These are phyloP conservation scores for Mionectes olivaceus DNA, from an alignment of 2,797 vertebrate genomes.

Conservation along the genomic window DNA sequence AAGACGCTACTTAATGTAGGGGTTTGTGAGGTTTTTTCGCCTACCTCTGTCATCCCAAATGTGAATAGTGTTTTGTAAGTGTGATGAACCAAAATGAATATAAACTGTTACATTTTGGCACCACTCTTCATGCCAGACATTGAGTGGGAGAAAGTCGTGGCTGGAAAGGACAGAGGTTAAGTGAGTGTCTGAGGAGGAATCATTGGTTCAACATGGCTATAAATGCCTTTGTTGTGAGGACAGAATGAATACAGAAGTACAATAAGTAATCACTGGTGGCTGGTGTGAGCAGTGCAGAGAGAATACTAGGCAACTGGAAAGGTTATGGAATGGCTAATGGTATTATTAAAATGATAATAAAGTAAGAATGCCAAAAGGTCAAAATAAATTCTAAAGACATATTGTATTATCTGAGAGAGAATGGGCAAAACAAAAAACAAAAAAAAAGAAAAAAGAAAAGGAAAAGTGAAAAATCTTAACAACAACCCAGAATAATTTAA, in stretches of 20 bases:
- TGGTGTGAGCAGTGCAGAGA: neutral
- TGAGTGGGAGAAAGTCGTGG: neutral
- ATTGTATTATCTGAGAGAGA: slow-evolving; percentile 9
- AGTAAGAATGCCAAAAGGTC: neutral
- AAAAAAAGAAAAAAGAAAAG: neutral
- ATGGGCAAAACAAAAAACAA: neutral
- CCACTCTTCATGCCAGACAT: fast-evolving
- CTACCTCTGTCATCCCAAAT: neutral
- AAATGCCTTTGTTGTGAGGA: slow-evolving; percentile 29
- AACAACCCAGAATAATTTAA: neutral
- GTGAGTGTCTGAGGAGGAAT: slow-evolving; percentile 1
- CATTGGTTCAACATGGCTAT: neutral
- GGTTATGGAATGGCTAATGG: slow-evolving; percentile 57
- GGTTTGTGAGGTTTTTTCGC: no score
- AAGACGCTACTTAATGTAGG: neutral
- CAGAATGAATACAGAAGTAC: neutral
- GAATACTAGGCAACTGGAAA: neutral
- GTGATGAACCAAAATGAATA: neutral
- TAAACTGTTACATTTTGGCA: neutral
- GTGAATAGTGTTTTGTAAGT: neutral
- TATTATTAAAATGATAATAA: slow-evolving; percentile 34
- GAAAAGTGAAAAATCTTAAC: neutral
- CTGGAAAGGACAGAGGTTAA: neutral
- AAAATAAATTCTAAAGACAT: neutral
- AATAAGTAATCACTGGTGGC: neutral